phyloP scores from a whole-genome alignment of 2,797 vertebrate genomes.

The Merluccius polli region DNA sequence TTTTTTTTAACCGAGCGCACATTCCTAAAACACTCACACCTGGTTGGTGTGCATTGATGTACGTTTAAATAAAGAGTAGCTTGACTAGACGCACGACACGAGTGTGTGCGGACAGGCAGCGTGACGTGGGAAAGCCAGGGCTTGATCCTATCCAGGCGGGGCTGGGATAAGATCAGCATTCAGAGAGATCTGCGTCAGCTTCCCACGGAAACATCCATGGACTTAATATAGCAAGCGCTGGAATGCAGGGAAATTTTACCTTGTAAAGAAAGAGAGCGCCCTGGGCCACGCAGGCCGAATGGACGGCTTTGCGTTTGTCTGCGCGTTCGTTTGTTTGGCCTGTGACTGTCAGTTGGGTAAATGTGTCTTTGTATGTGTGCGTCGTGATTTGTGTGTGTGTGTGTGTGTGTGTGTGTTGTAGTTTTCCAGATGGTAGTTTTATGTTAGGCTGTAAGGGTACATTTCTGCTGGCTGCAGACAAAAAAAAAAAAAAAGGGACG shows the following conservation, averaged over 20 bases:
- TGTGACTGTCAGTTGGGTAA: too few species aligned
- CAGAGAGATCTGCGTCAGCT: conserved; percentile 19
- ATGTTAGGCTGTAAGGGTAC: too few species aligned
- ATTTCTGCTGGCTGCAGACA: too few species aligned
- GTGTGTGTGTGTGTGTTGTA: conserved; percentile 31
- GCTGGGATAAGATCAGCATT: conserved; percentile 12
- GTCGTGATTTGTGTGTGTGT: neutral
- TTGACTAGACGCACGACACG: neutral
- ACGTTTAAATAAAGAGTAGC: neutral
- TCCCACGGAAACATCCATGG: conserved; percentile 14
- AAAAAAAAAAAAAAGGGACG: too few species aligned
- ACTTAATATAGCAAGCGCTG: conserved; percentile 28
- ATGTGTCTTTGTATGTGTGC: neutral
- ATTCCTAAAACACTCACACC: neutral
- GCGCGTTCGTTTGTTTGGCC: too few species aligned
- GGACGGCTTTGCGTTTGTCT: neutral
- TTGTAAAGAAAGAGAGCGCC: conserved; percentile 46
- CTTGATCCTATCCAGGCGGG: conserved; percentile 31
- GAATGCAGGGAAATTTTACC: conserved; percentile 43
- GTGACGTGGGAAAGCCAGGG: conserved; percentile 20
- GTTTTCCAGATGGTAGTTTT: conserved; percentile 12
- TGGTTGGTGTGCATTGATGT: neutral
- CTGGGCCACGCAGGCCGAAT: conserved; percentile 41
- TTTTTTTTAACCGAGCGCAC: neutral
- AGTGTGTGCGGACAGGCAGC: conserved; percentile 20